A percentile compares a stretch with the other conserved stretches of the same genome.
These are phyloP conservation scores for Myotis brandtii DNA, from an alignment of 2,113 vertebrate species.

Conservation along the genomic window DNA sequence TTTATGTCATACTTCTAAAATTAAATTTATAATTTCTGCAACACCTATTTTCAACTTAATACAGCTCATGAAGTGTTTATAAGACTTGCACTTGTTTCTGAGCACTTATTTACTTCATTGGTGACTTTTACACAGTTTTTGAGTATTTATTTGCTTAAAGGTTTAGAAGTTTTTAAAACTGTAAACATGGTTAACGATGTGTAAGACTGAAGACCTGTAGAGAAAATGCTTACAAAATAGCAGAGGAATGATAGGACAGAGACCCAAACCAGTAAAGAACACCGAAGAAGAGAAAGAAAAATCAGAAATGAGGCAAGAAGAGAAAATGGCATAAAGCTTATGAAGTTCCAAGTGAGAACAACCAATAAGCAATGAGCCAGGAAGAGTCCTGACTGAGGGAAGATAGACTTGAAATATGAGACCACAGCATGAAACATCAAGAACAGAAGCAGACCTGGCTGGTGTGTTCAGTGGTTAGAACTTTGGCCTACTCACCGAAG, in stretches of 20 bases:
- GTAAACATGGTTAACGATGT: background rate
- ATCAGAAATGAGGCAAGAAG: background rate
- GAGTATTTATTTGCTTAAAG: slow-evolving; percentile 38
- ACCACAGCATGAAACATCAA: too few relatives aligned
- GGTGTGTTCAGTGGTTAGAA: too few relatives aligned
- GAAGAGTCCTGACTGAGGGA: background rate
- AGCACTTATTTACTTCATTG: background rate
- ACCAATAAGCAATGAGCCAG: background rate
- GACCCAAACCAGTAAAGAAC: background rate
- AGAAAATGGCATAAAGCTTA: background rate
- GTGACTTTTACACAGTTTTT: slow-evolving; percentile 37
- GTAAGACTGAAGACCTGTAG: background rate
- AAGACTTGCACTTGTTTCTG: background rate
- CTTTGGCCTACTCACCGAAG: too few relatives aligned
- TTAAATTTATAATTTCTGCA: slow-evolving; percentile 21
- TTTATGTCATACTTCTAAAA: background rate
- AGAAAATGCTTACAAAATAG: background rate
- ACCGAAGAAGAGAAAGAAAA: background rate
- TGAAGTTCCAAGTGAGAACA: background rate
- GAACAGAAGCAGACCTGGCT: background rate
- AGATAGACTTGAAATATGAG: background rate
- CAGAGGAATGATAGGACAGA: background rate
- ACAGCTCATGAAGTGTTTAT: background rate
- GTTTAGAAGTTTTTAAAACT: background rate
- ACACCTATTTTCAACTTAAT: background rate